Percentiles rank a stretch among this genome's conserved stretches.
phyloP scores from a whole-genome alignment of 2,888 invertebrate genomes.

The Drosophila robusta region DNA sequence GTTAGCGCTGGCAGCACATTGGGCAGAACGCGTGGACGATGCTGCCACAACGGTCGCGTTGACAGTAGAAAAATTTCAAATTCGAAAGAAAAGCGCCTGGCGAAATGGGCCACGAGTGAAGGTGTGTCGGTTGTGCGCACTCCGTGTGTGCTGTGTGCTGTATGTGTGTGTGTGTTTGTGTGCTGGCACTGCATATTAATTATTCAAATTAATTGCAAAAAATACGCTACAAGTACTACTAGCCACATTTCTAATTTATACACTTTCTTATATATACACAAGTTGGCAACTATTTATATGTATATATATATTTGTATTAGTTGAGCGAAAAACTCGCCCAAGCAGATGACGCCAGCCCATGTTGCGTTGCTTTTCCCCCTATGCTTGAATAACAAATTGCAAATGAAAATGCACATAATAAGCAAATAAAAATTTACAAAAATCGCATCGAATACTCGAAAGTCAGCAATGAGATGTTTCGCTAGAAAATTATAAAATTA shows the following conservation, averaged over 20 bases:
- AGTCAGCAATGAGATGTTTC: slow-evolving; percentile 8
- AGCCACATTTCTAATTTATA: slow-evolving; percentile 26
- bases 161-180: slow-evolving; percentile 31
- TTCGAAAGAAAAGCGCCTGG: slow-evolving; percentile 63
- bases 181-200: slow-evolving; percentile 67
- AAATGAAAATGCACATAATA: slow-evolving; percentile 9
- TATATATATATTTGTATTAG: slow-evolving; percentile 23
- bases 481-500: slow-evolving; percentile 1
- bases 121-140: slow-evolving; percentile 62
- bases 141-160: slow-evolving; percentile 2
- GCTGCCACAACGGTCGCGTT: slow-evolving; percentile 60
- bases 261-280: slow-evolving; percentile 5
- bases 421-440: background rate
- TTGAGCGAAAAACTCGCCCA: slow-evolving; percentile 21
- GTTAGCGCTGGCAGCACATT: slow-evolving; percentile 29
- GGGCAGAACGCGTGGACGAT: slow-evolving; percentile 41
- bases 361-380: slow-evolving; percentile 1
- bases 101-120: slow-evolving; percentile 74
- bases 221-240: slow-evolving; percentile 50
- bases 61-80: slow-evolving; percentile 62
- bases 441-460: slow-evolving; percentile 3
- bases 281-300: background rate
- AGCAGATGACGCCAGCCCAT: slow-evolving; percentile 22
- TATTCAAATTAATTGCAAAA: slow-evolving; percentile 75
- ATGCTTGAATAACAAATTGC: slow-evolving; percentile 14